Evolutionary conservation across 2,888 invertebrate genomes (phyloP), one percentile per base, ranked within the genome.

Genomic region (Hydriomena furcata): DNA sequence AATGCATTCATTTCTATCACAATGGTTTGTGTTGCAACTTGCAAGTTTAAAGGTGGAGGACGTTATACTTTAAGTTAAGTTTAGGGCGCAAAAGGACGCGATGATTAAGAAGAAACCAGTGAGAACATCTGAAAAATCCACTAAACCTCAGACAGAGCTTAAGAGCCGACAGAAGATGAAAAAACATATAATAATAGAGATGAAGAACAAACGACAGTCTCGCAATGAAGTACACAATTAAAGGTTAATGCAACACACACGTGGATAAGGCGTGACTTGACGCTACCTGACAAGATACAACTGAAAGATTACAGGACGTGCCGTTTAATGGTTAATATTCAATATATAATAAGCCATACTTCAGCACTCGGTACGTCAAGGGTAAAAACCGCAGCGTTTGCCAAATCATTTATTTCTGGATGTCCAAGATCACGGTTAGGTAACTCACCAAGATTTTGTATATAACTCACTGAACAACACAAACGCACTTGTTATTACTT

Each of bases 361-460:
- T 58, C 58, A 60, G 53, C 60, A 58, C 55, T 37, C 25, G 61
- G 60, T 60, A 63, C 63, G 60, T 70, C 73, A 87, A 88, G 87
- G 86, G 77, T 82, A 78, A 51, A 67, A 40, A 32, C 21, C 21
- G 32, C 57, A 53, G 65, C 53, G 58, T 65, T 72, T 86, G 86
- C 86, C 86, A 87, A 86, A 76, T 60, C 60, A 66, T 76, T 79
- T 88, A 88, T 88, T 87, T 85, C 74, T 78, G 79, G 57, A 17
- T 17, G 17, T 58, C 23, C 76, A 80, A 79, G 77, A 79, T 77
- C 78, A 82, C 66, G 78, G 76, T 68, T 63, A 60, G 67, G 63
- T 63, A 55, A 82, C 86, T 87, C 76, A 86, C 87, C 85, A 51
- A 69, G 59, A 66, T 17, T 72, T 65, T 66, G 68, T 69, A 63